A percentile compares a stretch with the other conserved stretches of the same genome.
phyloP scores from a whole-genome alignment of 2,888 invertebrate species.

The Atethmia centrago region DNA sequence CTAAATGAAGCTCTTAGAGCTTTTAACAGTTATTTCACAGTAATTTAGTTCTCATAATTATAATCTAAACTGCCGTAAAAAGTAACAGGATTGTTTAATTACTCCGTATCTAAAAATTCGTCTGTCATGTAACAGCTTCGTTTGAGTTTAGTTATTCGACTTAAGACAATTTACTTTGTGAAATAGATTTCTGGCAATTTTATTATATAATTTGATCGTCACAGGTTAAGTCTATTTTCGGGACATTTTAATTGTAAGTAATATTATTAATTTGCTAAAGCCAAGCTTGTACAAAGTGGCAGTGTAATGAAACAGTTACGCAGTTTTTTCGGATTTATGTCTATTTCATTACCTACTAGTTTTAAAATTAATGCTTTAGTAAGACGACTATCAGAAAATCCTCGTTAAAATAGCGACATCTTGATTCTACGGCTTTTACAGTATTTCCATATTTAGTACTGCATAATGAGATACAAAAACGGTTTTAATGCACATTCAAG shows the following conservation, averaged over 20 bases:
- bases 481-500: conserved; percentile 69
- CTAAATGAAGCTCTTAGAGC: not conserved
- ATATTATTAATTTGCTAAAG: not conserved
- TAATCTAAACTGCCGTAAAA: conserved; percentile 1
- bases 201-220: not conserved
- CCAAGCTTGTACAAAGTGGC: not conserved
- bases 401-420: conserved; percentile 20
- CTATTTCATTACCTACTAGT: not conserved
- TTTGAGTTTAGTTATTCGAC: not conserved
- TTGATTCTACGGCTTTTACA: conserved; percentile 43
- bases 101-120: not conserved
- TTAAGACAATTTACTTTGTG: not conserved
- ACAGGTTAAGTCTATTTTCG: not conserved
- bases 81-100: conserved; percentile 31
- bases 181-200: too few relatives aligned
- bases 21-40: conserved; percentile 25
- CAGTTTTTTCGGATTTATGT: not conserved
- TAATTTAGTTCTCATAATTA: conserved; percentile 24
- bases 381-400: not conserved
- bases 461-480: conserved; percentile 65
- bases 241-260: not conserved
- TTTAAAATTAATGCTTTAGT: not conserved
- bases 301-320: not conserved
- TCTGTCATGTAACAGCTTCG: conserved; percentile 11
- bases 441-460: conserved; percentile 65